Evolutionary conservation across 2,888 invertebrate species (phyloP).

Genomic region (Athalia cordata): DNA sequence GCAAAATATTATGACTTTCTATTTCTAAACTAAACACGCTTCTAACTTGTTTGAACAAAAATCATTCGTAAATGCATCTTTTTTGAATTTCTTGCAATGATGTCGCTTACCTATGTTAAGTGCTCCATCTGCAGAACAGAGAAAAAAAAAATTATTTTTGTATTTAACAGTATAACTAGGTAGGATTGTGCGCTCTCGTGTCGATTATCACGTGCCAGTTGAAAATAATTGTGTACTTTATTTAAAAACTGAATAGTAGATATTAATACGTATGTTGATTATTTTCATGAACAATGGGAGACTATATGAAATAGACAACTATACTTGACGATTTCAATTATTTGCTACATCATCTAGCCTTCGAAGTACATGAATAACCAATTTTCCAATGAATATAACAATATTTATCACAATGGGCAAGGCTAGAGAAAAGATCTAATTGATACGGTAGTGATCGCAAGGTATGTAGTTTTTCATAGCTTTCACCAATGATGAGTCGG

Average conservation of each 20-base stretch:
- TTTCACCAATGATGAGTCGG: constrained; percentile 41
- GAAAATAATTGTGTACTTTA: background rate
- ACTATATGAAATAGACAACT: background rate
- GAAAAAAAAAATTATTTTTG: constrained; percentile 46
- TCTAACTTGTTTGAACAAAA: too few relatives aligned
- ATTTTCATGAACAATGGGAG: background rate
- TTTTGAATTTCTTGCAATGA: constrained; percentile 13
- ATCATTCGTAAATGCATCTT: constrained; percentile 24
- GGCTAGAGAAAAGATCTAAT: constrained; percentile 28
- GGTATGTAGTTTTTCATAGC: constrained; percentile 43
- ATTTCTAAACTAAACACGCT: too few relatives aligned
- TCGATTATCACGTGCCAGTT: background rate
- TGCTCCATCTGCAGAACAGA: constrained; percentile 69
- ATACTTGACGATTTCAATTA: background rate
- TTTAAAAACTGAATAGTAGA: background rate
- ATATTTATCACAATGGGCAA: background rate
- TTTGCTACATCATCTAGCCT: background rate
- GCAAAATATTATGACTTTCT: background rate
- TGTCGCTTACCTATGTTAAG: constrained; percentile 69
- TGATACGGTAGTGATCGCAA: constrained; percentile 29
- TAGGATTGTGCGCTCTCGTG: background rate
- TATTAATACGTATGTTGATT: background rate
- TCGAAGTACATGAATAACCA: background rate
- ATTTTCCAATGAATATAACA: background rate
- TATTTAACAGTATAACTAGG: background rate